phyloP scores from a whole-genome alignment of 1,140 invertebrate genomes.

The Zaprionus ghesquierei region DNA sequence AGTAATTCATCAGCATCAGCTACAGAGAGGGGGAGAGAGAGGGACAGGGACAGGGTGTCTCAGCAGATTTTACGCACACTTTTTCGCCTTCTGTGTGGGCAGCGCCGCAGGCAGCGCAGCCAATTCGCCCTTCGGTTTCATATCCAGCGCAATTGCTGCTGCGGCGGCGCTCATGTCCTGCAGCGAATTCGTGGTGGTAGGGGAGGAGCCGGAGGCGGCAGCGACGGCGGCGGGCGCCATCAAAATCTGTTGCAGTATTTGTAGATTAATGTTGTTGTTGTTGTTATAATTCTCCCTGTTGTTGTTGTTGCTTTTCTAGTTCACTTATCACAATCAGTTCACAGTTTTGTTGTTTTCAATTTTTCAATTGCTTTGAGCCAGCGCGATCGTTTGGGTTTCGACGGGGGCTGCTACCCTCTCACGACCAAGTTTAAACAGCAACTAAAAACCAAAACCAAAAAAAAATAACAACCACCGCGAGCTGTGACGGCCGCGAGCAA shows the following conservation, averaged over 20 bases:
- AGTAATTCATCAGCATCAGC: neutral
- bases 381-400: conserved; percentile 31
- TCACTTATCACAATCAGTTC: conserved; percentile 39
- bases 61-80: conserved; percentile 58
- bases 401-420: conserved; percentile 76
- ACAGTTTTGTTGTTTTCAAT: neutral
- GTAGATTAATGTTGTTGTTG: conserved; percentile 31
- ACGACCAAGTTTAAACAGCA: conserved; percentile 82
- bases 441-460: conserved; percentile 80
- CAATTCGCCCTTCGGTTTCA: conserved; percentile 64
- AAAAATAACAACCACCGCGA: conserved; percentile 75
- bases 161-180: conserved; percentile 71
- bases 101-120: conserved; percentile 1
- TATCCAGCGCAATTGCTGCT: conserved; percentile 67
- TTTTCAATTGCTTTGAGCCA: conserved; percentile 16
- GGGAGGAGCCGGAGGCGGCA: conserved; percentile 32
- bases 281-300: conserved; percentile 13
- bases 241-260: conserved; percentile 52
- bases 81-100: conserved; percentile 72
- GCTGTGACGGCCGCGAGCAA: conserved; percentile 46
- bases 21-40: neutral
- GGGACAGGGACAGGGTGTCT: neutral
- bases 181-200: conserved; percentile 63
- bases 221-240: conserved; percentile 62
- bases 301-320: conserved; percentile 20